Evolutionary conservation across 2,888 invertebrate genomes (phyloP).

Genomic region (Tenthredo distinguenda): DNA sequence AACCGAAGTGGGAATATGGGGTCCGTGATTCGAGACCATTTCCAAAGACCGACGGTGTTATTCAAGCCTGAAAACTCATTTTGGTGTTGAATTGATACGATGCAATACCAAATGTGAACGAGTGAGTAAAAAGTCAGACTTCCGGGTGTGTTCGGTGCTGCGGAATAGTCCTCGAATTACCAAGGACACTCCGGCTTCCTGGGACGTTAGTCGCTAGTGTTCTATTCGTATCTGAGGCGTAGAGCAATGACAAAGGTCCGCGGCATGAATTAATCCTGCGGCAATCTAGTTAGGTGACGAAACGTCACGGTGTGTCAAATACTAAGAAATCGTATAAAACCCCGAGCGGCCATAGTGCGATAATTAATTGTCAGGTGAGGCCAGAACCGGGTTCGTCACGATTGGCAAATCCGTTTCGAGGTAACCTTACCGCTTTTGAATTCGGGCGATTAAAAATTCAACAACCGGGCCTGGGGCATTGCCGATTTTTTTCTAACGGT

Average conservation of each 20-base stretch:
- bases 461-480: background rate
- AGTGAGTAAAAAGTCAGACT: constrained; percentile 9
- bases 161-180: constrained; percentile 33
- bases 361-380: constrained; percentile 11
- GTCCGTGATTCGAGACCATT: background rate
- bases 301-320: background rate
- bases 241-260: background rate
- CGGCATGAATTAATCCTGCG: background rate
- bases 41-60: background rate
- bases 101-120: background rate
- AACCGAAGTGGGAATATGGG: background rate
- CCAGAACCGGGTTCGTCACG: background rate
- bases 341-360: no score
- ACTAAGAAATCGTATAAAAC: background rate
- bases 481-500: background rate
- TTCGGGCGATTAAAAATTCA: background rate
- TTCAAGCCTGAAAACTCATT: background rate
- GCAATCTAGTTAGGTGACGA: background rate
- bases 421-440: background rate
- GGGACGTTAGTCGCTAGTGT: background rate
- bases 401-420: constrained; percentile 6
- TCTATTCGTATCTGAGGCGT: background rate
- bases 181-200: constrained; percentile 29
- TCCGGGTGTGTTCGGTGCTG: constrained; percentile 28
- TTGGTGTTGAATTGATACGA: background rate